Evolutionary conservation across 2,113 vertebrate genomes (phyloP), one percentile per base, ranked within the genome.

Genomic region (Rhagologus leucostigma): DNA sequence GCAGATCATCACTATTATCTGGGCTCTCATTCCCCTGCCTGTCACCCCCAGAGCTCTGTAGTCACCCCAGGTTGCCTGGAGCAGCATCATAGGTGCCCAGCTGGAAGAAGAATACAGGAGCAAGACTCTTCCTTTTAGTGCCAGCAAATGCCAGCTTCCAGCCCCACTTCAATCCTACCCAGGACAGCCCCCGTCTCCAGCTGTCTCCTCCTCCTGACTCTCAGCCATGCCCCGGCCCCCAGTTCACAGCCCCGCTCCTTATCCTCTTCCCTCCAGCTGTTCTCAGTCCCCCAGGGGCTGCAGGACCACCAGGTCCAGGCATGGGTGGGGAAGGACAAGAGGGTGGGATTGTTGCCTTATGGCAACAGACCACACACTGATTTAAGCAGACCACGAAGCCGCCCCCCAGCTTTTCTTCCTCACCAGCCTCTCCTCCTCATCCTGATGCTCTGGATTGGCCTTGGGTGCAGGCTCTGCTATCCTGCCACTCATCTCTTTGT

Each of bases 231-330:
- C n/a, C 57, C 57, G 21, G 21, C 9, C 42, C 19, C 29, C 49
- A 27, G 4, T 11, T 47, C 42, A 24, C 23, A 64, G 7, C 15
- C 16, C 3, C 47, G 35, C 50, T 84, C 30, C 5, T 60, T 33
- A 27, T 39, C n/a, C 32, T 84, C 59, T 50, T 64, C 41, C 37
- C 29, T 53, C 41, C 65, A 26, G 57, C 37, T 70, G 42, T 26
- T 26, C 39, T 49, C 32, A 23, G 24, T 39, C 39, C 32, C 32
- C 3, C 0, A 0, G 17, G 52, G 55, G 4, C 59, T 89, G 46
- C 20, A 71, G 63, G 49, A 83, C 13, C 33, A 67, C 53, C 57
- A 79, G 8, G 33, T 37, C 35, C 57, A 70, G 30, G 41, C 7
- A 0, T 5, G 20, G 20, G 4, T 19, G 24, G 33, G 24, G n/a